Evolutionary conservation across 64 coral and sea anemone species (phyloP).

Genomic region (Platygyra sinensis): DNA sequence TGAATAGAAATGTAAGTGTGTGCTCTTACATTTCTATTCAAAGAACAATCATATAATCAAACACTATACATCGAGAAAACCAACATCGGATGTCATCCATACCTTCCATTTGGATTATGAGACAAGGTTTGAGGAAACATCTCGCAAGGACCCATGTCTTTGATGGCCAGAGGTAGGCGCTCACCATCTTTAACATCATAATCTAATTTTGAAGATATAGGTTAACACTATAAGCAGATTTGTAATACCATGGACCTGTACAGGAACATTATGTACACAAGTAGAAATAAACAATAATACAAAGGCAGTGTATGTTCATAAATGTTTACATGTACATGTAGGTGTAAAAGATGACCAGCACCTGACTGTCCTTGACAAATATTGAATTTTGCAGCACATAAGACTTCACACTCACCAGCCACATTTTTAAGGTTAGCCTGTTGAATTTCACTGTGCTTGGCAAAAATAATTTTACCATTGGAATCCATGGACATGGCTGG

Average conservation of each 20-base stretch:
- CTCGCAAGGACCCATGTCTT: conserved; percentile 99
- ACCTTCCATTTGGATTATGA: conserved; percentile 99
- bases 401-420: conserved; percentile 53
- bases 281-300: too few relatives aligned
- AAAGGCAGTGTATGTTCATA: background rate
- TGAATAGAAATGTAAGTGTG: too few relatives aligned
- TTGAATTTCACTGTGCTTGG: conserved; percentile 97
- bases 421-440: conserved; percentile 97
- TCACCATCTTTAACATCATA: conserved; percentile 96
- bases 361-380: background rate
- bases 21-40: too few relatives aligned
- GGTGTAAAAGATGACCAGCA: too few relatives aligned
- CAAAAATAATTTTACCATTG: conserved; percentile 99
- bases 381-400: background rate
- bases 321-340: too few relatives aligned
- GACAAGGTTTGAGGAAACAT: conserved; percentile 95
- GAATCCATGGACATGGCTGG: conserved; percentile 98
- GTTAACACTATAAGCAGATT: background rate
- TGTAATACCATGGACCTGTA: too few relatives aligned
- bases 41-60: too few relatives aligned
- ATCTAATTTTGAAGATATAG: conserved; percentile 49
- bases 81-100: background rate
- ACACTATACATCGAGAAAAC: too few relatives aligned
- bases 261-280: too few relatives aligned
- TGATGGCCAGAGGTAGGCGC: conserved; percentile 84